These are phyloP conservation scores for Syngnathus acus DNA, from an alignment of 2,797 vertebrate species.

Conservation along the genomic window DNA sequence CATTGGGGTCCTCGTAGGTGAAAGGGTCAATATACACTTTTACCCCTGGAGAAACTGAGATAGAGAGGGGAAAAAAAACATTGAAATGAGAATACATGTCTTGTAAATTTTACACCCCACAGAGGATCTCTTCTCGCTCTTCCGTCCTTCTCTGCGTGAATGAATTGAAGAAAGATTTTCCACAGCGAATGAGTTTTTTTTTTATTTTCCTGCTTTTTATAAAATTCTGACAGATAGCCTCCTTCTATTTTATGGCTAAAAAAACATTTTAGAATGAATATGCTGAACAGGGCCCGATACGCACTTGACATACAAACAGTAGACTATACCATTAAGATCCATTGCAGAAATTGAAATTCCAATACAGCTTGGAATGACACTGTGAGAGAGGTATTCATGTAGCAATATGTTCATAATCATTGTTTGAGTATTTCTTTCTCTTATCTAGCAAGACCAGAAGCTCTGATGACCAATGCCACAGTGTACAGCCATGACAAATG, in stretches of 20 bases:
- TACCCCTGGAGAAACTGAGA: slow-evolving; percentile 86
- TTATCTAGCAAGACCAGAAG: not conserved
- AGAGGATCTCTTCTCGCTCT: no score
- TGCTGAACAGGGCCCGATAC: not conserved
- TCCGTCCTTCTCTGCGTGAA: no score
- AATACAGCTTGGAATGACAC: no score
- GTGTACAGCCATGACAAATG: not conserved
- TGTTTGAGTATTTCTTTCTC: not conserved
- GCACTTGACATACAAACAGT: no score
- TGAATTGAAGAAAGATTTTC: not conserved
- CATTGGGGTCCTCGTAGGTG: slow-evolving; percentile 96
- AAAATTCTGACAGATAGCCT: not conserved
- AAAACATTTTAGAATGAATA: not conserved
- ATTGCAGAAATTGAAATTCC: no score
- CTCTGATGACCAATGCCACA: not conserved
- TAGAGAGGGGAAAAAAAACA: no score
- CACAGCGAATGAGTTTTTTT: not conserved
- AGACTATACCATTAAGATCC: not conserved
- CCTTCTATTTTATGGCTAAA: not conserved
- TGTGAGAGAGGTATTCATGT: no score
- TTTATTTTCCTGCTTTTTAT: not conserved
- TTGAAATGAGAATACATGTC: no score
- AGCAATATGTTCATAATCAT: not conserved
- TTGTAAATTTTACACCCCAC: no score
- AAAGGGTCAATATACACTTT: slow-evolving; percentile 99